These are phyloP conservation scores for Ochropleura leucogaster DNA, from an alignment of 2,888 invertebrate genomes.

Conservation along the genomic window DNA sequence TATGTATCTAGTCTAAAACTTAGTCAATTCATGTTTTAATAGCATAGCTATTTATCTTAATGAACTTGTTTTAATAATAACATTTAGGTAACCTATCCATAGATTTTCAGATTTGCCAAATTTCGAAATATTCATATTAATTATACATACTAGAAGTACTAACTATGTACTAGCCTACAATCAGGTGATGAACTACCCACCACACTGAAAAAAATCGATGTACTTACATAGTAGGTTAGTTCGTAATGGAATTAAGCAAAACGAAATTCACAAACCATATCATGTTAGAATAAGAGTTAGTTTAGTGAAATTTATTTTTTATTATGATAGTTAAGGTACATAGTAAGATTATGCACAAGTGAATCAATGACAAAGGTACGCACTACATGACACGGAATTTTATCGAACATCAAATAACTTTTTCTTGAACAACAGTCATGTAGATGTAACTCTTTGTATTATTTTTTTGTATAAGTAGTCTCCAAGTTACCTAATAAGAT, in stretches of 20 bases:
- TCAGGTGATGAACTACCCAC: constrained; percentile 11
- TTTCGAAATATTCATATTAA: constrained; percentile 44
- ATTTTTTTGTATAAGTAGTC: constrained; percentile 61
- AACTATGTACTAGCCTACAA: constrained; percentile 14
- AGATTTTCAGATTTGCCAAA: constrained; percentile 66
- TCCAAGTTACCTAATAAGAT: constrained; percentile 60
- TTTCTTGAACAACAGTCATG: constrained; percentile 39
- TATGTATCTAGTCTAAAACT: constrained; percentile 58
- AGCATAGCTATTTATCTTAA: constrained; percentile 67
- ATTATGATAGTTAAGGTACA: constrained; percentile 68
- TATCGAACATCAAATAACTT: constrained; percentile 1
- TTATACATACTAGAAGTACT: constrained; percentile 39
- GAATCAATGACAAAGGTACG: constrained; percentile 42
- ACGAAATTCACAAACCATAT: constrained; percentile 83
- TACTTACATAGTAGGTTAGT: constrained; percentile 56
- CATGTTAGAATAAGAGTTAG: constrained; percentile 80
- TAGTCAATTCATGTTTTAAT: constrained; percentile 69
- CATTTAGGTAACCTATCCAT: constrained; percentile 40
- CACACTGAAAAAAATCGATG: constrained; percentile 20
- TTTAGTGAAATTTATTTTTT: constrained; percentile 71
- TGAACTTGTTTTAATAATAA: constrained; percentile 46
- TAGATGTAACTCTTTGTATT: constrained; percentile 55
- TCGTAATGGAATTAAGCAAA: constrained; percentile 55
- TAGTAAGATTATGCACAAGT: constrained; percentile 70
- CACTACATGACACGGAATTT: constrained; percentile 47